Evolutionary conservation across 1,140 invertebrate species (phyloP).

Genomic region (Thaumetopoea pityocampa): DNA sequence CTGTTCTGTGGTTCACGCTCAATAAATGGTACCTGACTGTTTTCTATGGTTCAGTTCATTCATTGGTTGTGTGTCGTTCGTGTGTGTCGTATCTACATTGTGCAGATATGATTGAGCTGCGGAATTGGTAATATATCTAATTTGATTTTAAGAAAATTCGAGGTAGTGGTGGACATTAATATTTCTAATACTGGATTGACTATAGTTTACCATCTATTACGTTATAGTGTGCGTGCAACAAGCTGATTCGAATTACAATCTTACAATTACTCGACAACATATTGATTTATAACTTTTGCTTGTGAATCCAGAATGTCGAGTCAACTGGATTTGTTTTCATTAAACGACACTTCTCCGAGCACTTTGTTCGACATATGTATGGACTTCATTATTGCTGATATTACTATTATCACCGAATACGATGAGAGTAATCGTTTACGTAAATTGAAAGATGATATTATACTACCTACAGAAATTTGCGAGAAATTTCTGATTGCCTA

Average conservation of each 20-base stretch:
- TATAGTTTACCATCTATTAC: constrained; percentile 14
- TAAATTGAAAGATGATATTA: constrained; percentile 49
- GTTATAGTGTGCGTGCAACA: too few relatives aligned
- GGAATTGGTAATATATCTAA: too few relatives aligned
- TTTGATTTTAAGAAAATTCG: too few relatives aligned
- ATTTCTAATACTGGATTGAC: background rate
- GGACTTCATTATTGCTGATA: constrained; percentile 45
- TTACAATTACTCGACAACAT: constrained; percentile 20
- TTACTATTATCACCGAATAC: constrained; percentile 44
- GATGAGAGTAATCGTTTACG: constrained; percentile 38
- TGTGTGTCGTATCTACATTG: too few relatives aligned
- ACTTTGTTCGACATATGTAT: constrained; percentile 46
- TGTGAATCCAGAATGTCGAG: constrained; percentile 37
- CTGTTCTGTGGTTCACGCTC: too few relatives aligned
- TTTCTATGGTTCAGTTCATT: too few relatives aligned
- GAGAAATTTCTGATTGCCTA: constrained; percentile 78
- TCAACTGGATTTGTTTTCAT: constrained; percentile 32
- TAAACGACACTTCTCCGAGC: constrained; percentile 47
- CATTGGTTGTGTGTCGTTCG: too few relatives aligned
- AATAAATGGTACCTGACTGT: too few relatives aligned
- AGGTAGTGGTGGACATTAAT: background rate
- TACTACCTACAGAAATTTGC: constrained; percentile 62
- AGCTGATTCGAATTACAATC: too few relatives aligned
- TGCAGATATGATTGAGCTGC: too few relatives aligned
- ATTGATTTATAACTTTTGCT: constrained; percentile 20